These are phyloP conservation scores for Drosophila azteca DNA, from an alignment of 1,140 invertebrate species.

Conservation along the genomic window DNA sequence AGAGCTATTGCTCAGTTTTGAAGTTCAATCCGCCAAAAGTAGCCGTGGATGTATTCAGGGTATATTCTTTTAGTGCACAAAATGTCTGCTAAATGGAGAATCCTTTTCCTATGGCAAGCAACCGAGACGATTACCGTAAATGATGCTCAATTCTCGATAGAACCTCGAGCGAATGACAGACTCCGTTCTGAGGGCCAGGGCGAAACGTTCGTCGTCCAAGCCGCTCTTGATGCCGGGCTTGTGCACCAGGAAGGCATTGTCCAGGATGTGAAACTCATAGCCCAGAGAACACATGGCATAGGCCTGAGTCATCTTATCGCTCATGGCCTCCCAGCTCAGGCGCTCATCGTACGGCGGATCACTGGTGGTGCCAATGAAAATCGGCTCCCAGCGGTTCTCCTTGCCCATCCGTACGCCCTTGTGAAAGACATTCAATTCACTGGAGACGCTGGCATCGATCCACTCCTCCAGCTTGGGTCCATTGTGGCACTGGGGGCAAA, in stretches of 20 bases:
- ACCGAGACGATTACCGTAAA: conserved; percentile 2
- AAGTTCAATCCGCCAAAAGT: background rate
- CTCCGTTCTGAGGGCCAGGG: background rate
- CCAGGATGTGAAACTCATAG: conserved; percentile 94
- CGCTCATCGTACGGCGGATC: conserved; percentile 94
- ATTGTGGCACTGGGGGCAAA: conserved; percentile 93
- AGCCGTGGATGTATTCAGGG: no score
- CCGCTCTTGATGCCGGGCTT: conserved; percentile 90
- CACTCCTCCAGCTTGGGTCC: conserved; percentile 92
- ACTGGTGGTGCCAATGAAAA: conserved; percentile 91
- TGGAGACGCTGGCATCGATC: conserved; percentile 87
- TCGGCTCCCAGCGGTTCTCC: conserved; percentile 91
- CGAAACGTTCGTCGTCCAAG: rapidly evolving
- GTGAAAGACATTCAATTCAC: conserved; percentile 90
- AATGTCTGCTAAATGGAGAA: no score
- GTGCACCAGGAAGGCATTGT: conserved; percentile 94
- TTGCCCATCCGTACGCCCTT: conserved; percentile 85
- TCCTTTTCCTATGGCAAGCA: no score
- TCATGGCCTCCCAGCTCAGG: conserved; percentile 93
- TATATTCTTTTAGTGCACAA: no score
- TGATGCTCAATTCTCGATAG: background rate
- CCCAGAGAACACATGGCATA: conserved; percentile 93
- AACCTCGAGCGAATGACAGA: background rate
- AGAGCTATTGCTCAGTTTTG: conserved; percentile 42
- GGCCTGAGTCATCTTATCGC: conserved; percentile 96